Percentiles rank a stretch among this genome's conserved stretches.
Evolutionary conservation across 2,888 invertebrate species (phyloP).

Genomic region (Rhagophthalmus giganteus): DNA sequence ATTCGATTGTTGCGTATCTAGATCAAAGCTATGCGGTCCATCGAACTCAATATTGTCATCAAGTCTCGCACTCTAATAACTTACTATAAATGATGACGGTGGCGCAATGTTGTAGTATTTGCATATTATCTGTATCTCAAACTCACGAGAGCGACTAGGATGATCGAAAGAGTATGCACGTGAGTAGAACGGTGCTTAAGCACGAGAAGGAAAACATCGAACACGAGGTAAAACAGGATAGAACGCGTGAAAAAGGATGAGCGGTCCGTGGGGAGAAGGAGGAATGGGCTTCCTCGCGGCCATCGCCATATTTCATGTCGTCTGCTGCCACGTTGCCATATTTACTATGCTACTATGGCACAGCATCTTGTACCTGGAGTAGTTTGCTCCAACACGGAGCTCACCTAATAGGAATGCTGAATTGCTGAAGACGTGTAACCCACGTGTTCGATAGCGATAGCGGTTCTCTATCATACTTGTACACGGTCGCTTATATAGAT

Average conservation of each 20-base stretch:
- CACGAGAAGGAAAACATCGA: constrained; percentile 6
- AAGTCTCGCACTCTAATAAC: constrained; percentile 35
- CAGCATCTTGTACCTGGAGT: constrained; percentile 18
- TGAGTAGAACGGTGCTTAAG: constrained; percentile 13
- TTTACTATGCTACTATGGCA: constrained; percentile 38
- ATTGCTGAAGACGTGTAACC: constrained; percentile 22
- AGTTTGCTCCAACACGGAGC: constrained; percentile 15
- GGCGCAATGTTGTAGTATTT: constrained; percentile 36
- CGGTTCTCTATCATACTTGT: constrained; percentile 21
- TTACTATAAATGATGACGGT: constrained; percentile 40
- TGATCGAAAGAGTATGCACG: constrained; percentile 16
- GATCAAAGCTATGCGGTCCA: constrained; percentile 34
- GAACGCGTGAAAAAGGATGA: constrained; percentile 28
- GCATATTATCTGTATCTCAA: constrained; percentile 39
- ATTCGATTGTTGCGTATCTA: constrained; percentile 25
- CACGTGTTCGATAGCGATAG: constrained; percentile 28
- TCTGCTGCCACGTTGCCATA: constrained; percentile 49
- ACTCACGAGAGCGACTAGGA: constrained; percentile 28
- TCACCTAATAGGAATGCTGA: constrained; percentile 25
- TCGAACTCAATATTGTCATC: constrained; percentile 40
- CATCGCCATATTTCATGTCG: constrained; percentile 53
- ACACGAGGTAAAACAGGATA: constrained; percentile 24
- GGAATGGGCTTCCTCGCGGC: constrained; percentile 53
- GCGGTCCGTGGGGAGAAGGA: constrained; percentile 42
- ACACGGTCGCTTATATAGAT: constrained; percentile 16